These are phyloP conservation scores for Elephantulus edwardii DNA, from an alignment of 2,113 vertebrate genomes.

Conservation along the genomic window DNA sequence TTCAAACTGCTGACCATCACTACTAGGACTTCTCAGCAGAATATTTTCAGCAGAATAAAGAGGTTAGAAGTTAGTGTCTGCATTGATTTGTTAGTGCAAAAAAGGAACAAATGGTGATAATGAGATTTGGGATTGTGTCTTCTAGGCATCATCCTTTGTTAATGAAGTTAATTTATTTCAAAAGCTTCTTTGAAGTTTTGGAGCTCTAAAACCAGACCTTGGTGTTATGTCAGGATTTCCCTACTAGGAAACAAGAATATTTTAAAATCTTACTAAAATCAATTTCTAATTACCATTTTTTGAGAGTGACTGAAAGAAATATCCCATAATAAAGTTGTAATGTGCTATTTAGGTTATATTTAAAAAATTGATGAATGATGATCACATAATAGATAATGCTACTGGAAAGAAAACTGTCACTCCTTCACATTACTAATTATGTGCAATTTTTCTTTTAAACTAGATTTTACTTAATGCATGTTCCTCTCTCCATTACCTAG, in stretches of 20 bases:
- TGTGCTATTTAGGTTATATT: too few relatives aligned
- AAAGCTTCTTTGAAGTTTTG: neutral
- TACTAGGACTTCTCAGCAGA: too few relatives aligned
- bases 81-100: neutral
- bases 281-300: too few relatives aligned
- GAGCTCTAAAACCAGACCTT: neutral
- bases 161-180: neutral
- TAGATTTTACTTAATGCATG: neutral
- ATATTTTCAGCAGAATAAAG: neutral
- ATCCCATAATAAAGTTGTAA: too few relatives aligned
- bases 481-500: neutral
- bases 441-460: neutral
- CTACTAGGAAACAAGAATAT: neutral
- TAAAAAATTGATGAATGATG: neutral
- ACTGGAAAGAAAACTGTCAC: neutral
- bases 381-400: neutral
- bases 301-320: too few relatives aligned
- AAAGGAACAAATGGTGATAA: neutral
- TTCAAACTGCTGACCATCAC: too few relatives aligned
- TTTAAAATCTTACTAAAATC: conserved; percentile 35
- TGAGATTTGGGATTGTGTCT: neutral
- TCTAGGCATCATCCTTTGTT: neutral
- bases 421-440: neutral
- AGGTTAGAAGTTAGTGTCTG: neutral
- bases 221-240: neutral